Conservation (phyloP, 2,113 vertebrate species). For the Harpagus bidentatus region DNA sequence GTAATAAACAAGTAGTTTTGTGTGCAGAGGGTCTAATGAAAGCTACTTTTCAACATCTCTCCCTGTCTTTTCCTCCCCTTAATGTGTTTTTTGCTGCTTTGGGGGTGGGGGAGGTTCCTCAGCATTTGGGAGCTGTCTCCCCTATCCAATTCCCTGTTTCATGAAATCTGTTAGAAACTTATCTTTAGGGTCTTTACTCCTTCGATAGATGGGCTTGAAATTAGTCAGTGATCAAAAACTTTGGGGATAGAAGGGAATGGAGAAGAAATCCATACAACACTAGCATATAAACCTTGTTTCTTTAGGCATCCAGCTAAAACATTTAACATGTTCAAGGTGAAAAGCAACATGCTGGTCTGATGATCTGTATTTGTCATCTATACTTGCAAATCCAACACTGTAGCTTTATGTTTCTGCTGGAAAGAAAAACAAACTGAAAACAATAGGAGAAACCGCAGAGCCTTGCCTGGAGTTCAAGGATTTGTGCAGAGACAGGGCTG, state of each 20-base stretch:
- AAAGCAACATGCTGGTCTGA: neutral
- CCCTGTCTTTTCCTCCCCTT: neutral
- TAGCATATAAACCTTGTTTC: neutral
- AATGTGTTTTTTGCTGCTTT: neutral
- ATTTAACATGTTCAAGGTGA: neutral
- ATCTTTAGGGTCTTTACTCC: neutral
- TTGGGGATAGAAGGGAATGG: neutral
- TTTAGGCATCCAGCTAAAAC: neutral
- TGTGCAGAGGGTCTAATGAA: neutral
- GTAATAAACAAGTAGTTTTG: neutral
- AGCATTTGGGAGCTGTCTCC: neutral
- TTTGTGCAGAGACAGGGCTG: neutral
- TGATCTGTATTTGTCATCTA: constrained; percentile 1
- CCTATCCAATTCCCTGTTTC: neutral
- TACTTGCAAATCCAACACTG: neutral
- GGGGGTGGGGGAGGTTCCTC: neutral
- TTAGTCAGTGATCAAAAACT: neutral
- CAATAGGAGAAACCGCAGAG: constrained; percentile 27
- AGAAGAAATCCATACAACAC: neutral
- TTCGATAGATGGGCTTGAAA: neutral
- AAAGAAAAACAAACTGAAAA: constrained; percentile 49
- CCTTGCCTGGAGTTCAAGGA: neutral
- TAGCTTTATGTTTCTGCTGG: neutral
- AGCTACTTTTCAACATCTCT: neutral
- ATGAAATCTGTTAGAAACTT: neutral